These are phyloP conservation scores for Phrynocephalus guinanensis DNA, from an alignment of 2,797 vertebrate species.

Conservation along the genomic window DNA sequence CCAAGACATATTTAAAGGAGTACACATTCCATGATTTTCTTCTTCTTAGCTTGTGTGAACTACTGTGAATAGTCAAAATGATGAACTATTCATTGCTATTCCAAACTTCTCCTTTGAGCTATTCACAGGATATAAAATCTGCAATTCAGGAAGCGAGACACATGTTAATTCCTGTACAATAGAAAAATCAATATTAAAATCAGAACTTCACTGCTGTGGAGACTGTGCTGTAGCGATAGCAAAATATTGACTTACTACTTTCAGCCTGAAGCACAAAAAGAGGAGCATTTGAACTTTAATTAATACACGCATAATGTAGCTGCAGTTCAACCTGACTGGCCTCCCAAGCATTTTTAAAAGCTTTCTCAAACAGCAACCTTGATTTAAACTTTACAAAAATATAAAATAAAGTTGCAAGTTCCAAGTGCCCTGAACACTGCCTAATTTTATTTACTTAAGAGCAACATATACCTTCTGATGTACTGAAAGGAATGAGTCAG, in stretches of 20 bases:
- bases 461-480: not conserved
- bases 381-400: conserved; percentile 46
- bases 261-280: conserved; percentile 41
- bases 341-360: conserved; percentile 36
- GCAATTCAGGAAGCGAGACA: conserved; percentile 43
- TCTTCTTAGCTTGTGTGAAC: not conserved
- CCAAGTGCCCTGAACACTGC: conserved; percentile 22
- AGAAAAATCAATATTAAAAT: conserved; percentile 59
- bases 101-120: conserved; percentile 46
- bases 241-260: conserved; percentile 54
- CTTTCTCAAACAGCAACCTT: conserved; percentile 45
- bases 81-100: conserved; percentile 52
- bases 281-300: conserved; percentile 51
- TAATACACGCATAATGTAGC: conserved; percentile 34
- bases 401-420: conserved; percentile 40
- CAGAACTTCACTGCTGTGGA: conserved; percentile 43
- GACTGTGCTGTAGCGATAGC: conserved; percentile 51
- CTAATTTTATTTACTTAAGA: conserved; percentile 27
- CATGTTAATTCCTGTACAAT: conserved; percentile 49
- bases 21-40: not conserved
- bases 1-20: not conserved
- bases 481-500: conserved; percentile 1
- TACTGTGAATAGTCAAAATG: conserved; percentile 43
- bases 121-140: conserved; percentile 52
- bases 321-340: conserved; percentile 29